Conservation (phyloP, 2,113 vertebrate species). For the Junco hyemalis region DNA sequence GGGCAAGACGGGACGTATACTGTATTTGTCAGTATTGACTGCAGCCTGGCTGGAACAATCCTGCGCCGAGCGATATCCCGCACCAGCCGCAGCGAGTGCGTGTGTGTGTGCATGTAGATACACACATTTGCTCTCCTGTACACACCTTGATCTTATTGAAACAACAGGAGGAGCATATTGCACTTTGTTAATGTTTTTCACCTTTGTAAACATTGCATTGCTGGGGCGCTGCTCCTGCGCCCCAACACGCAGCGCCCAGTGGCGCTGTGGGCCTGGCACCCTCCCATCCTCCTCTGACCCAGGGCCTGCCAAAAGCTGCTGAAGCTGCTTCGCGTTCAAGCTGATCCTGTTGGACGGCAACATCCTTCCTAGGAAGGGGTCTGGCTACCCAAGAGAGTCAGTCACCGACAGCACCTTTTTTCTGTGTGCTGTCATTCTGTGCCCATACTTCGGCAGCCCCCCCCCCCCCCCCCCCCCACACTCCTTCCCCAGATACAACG, state of each 20-base stretch:
- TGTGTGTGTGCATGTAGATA: background rate
- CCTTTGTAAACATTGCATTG: constrained; percentile 7
- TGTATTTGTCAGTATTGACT: constrained; percentile 57
- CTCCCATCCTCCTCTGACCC: background rate
- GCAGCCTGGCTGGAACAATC: background rate
- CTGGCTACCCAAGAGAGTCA: background rate
- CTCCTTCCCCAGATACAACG: background rate
- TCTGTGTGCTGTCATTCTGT: background rate
- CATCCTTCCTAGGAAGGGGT: background rate
- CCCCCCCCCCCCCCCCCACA: background rate
- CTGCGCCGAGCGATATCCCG: fast-evolving
- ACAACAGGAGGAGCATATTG: constrained; percentile 42
- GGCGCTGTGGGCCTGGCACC: background rate
- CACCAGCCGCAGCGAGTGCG: background rate
- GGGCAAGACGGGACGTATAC: constrained; percentile 21
- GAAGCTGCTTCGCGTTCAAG: background rate
- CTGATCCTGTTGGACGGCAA: background rate
- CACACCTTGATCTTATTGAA: constrained; percentile 35
- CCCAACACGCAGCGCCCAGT: background rate
- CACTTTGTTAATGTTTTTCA: background rate
- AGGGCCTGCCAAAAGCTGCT: background rate
- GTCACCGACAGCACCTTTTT: background rate
- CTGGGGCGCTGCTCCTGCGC: background rate
- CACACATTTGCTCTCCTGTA: background rate
- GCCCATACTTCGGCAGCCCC: background rate